A percentile compares a stretch with the other conserved stretches of the same genome.
Evolutionary conservation across 2,797 vertebrate genomes (phyloP).

Genomic region (Neopelma chrysocephalum): DNA sequence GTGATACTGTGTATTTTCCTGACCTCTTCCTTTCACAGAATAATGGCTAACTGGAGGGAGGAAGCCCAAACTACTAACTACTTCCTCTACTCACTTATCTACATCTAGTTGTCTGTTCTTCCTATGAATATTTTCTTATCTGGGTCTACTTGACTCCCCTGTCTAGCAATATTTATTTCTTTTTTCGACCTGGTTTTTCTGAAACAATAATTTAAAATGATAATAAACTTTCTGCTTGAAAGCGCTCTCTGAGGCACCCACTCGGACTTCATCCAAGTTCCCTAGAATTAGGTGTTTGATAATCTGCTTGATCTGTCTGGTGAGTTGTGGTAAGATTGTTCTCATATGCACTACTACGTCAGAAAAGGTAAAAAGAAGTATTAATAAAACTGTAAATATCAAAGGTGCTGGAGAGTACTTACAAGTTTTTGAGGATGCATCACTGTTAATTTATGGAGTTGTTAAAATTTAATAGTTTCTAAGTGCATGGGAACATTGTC

Average conservation of each 20-base stretch:
- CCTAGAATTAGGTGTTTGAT: background rate
- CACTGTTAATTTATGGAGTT: background rate
- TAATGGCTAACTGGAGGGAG: background rate
- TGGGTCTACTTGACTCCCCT: background rate
- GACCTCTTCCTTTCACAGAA: background rate
- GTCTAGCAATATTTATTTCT: background rate
- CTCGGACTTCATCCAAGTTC: background rate
- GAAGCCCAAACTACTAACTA: background rate
- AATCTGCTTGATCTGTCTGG: background rate
- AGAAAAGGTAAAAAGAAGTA: background rate
- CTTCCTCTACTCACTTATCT: background rate
- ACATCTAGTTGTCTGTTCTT: background rate
- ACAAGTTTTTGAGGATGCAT: background rate
- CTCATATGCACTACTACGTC: background rate
- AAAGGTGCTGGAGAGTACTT: background rate
- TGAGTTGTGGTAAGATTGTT: background rate
- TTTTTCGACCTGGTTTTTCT: background rate
- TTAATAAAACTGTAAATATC: background rate
- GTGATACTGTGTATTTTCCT: background rate
- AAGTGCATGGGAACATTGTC: background rate
- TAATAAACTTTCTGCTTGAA: background rate
- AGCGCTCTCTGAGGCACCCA: background rate
- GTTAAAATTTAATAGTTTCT: background rate
- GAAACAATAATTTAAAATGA: background rate
- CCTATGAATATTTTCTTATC: background rate